These are phyloP conservation scores for Pedicia rivosa DNA, from an alignment of 2,888 invertebrate species.

Conservation along the genomic window DNA sequence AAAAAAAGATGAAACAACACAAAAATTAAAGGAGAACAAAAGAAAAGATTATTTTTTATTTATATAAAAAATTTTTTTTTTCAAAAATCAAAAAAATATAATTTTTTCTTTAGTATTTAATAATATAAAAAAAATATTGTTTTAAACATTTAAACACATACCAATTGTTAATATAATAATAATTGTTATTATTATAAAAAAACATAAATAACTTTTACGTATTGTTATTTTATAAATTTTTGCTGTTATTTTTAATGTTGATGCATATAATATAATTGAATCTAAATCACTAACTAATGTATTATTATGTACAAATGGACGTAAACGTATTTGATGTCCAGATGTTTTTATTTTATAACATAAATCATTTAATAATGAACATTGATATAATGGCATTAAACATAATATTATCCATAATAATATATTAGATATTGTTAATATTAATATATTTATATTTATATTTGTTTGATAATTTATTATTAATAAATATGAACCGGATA, in stretches of 20 bases:
- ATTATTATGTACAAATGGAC: conserved; percentile 67
- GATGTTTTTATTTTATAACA: conserved; percentile 17
- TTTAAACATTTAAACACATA: conserved; percentile 37
- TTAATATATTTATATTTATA: not conserved
- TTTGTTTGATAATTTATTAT: conserved; percentile 18
- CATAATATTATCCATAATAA: conserved; percentile 24
- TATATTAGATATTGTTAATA: conserved; percentile 28
- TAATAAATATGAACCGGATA: conserved; percentile 54
- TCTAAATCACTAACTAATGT: conserved; percentile 59
- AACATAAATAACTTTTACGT: conserved; percentile 48
- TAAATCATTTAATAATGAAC: not conserved
- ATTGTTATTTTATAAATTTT: conserved; percentile 59
- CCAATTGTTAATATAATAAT: conserved; percentile 50
- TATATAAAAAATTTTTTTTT: no score
- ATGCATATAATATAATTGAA: conserved; percentile 58
- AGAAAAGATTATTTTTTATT: no score
- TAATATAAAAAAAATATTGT: not conserved
- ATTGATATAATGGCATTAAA: conserved; percentile 33
- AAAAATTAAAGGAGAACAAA: no score
- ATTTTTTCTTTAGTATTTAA: conserved; percentile 4
- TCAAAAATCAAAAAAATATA: no score
- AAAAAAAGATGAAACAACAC: no score
- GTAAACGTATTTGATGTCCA: conserved; percentile 61
- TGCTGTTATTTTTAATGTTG: conserved; percentile 56
- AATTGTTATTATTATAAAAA: conserved; percentile 40